A percentile compares a stretch with the other conserved stretches of the same genome.
These are phyloP conservation scores for Cosmia trapezina DNA, from an alignment of 2,888 invertebrate species.

Conservation along the genomic window DNA sequence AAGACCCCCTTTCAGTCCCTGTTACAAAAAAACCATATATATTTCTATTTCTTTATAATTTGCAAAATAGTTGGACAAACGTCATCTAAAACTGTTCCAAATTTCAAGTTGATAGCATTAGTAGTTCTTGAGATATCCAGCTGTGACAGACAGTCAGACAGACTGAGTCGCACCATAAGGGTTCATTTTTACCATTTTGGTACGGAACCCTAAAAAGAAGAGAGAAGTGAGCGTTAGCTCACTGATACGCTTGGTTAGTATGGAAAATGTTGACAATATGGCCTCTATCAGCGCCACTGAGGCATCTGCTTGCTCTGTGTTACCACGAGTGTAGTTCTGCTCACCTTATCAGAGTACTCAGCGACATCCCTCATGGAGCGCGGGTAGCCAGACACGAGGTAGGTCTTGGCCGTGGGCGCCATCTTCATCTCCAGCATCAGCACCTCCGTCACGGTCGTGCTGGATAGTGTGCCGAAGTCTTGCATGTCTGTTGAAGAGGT, in stretches of 20 bases:
- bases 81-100: too few species aligned
- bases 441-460: slow-evolving; percentile 96
- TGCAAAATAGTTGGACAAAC: too few species aligned
- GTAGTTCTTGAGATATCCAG: too few species aligned
- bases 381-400: slow-evolving; percentile 97
- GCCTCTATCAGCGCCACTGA: not conserved
- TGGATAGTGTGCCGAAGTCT: slow-evolving; percentile 96
- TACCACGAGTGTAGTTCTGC: not conserved
- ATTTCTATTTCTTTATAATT: too few species aligned
- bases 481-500: slow-evolving; percentile 92
- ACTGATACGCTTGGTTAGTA: not conserved
- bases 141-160: too few species aligned
- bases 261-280: not conserved
- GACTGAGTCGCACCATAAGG: too few species aligned
- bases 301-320: not conserved
- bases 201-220: too few species aligned
- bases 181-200: too few species aligned
- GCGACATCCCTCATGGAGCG: slow-evolving; percentile 97
- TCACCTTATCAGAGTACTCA: slow-evolving; percentile 97
- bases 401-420: slow-evolving; percentile 96
- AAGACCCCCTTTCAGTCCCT: too few species aligned
- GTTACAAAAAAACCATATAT: too few species aligned
- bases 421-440: slow-evolving; percentile 98
- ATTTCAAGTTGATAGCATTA: too few species aligned
- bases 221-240: too few species aligned